Evolutionary conservation across 2,113 vertebrate genomes (phyloP), one percentile per base, ranked within the genome.

Genomic region (Craseonycteris thonglongyai): DNA sequence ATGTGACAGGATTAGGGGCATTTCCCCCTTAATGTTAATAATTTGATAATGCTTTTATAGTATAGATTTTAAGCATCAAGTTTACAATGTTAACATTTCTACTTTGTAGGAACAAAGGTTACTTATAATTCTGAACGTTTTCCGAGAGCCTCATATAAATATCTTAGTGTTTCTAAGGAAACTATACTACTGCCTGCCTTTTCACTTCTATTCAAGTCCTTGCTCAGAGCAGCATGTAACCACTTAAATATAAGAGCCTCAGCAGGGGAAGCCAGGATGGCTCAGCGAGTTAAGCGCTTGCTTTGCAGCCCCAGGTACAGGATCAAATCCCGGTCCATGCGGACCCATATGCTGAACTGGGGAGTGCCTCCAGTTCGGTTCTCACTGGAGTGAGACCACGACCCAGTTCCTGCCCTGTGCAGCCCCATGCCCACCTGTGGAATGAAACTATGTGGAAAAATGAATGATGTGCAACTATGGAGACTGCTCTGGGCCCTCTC

Each of bases 91-190:
- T 56, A 26, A 63, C 61, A 26, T 49, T 96, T 26, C 69, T 78
- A 28, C 28, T 71, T 45, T 30, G 51, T 68, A 82, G 21, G 26
- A 82, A 88, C 26, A 90, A 42, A 95, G 14, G 51, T 82, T 91
- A 83, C 68, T 90, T 88, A 88, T 81, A 38, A 75, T 85, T 85
- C 86, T 71, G 65, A 88, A 69, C 38, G 24, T 85, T 84, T 49
- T 30, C 51, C 69, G 45, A 92, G 42, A 72, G 35, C 21, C 42
- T 72, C 69, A 40, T 66, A 68, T 83, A 82, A 66, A 58, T 82
- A 76, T 47, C 24, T 72, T 56, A 59, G 13, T 47, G 58, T 68
- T 92, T 80, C 76, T 91, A 49, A 65, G 12, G 38, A 65, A 11
- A 74, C 38, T 75, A 19, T 74, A 59, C n/a, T 69, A 21, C 5